Conservation (phyloP, 2,797 vertebrate genomes). For the Phataginus tricuspis region DNA sequence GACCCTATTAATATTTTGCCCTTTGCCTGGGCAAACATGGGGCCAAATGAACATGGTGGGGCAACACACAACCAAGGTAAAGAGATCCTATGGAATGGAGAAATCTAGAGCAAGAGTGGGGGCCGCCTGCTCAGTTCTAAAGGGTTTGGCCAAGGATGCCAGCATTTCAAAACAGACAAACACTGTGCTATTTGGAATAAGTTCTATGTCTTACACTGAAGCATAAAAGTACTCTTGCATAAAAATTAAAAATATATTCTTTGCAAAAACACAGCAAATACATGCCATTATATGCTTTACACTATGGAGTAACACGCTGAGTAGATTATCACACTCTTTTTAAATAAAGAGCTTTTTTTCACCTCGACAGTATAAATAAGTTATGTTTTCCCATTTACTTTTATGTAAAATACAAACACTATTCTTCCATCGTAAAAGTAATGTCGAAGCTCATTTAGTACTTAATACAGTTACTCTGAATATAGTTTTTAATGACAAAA, state of each 20-base stretch:
- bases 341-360: background rate
- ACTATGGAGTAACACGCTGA: background rate
- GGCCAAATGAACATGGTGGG: background rate
- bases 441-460: background rate
- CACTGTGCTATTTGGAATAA: background rate
- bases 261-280: background rate
- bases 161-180: background rate
- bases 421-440: background rate
- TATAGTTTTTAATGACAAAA: background rate
- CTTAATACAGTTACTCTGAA: background rate
- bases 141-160: background rate
- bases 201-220: background rate
- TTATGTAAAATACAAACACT: conserved; percentile 8
- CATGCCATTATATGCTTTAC: background rate
- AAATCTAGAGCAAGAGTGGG: background rate
- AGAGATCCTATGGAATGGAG: background rate
- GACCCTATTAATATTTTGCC: background rate
- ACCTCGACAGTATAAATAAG: background rate
- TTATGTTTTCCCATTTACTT: background rate
- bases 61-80: background rate
- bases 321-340: background rate
- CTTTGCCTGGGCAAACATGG: background rate
- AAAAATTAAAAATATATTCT: background rate
- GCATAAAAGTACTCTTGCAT: background rate
- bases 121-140: background rate